These are phyloP conservation scores for Gari tellinella DNA, from an alignment of 2,888 invertebrate species.

Conservation along the genomic window DNA sequence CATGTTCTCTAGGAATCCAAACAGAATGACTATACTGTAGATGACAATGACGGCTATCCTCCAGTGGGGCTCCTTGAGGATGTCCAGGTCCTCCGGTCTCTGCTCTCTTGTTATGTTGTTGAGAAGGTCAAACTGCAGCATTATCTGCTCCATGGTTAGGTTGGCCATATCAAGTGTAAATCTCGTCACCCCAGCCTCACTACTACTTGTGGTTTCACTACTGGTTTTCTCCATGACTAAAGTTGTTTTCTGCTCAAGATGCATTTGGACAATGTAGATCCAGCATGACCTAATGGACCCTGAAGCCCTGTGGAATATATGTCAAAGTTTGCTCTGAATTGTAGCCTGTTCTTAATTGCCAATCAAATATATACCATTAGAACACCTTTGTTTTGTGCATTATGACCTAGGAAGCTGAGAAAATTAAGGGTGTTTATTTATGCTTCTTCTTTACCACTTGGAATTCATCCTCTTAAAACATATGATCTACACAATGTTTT, in stretches of 20 bases:
- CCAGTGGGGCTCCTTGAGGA: conserved; percentile 75
- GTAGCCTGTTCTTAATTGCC: too few species aligned
- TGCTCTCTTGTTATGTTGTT: conserved; percentile 67
- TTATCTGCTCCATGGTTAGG: conserved; percentile 87
- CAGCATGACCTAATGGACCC: too few species aligned
- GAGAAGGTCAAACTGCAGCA: conserved; percentile 59
- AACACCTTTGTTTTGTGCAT: too few species aligned
- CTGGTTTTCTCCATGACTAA: conserved; percentile 45
- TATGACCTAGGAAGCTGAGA: too few species aligned
- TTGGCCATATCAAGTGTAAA: conserved; percentile 65
- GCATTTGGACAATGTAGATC: conserved; percentile 33
- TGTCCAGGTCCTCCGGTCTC: conserved; percentile 72
- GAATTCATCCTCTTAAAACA: too few species aligned
- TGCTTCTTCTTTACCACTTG: too few species aligned
- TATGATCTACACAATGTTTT: too few species aligned
- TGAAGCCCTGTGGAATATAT: too few species aligned
- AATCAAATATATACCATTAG: too few species aligned
- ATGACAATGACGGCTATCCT: conserved; percentile 76
- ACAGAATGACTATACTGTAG: conserved; percentile 77
- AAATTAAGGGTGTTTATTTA: too few species aligned
- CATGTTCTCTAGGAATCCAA: conserved; percentile 81
- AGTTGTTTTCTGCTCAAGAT: conserved; percentile 30
- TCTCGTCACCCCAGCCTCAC: conserved; percentile 31
- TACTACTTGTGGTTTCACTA: conserved; percentile 18
- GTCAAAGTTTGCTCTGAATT: too few species aligned